Conservation (phyloP, 2,113 vertebrate genomes). For the Sylvicapra grimmia region DNA sequence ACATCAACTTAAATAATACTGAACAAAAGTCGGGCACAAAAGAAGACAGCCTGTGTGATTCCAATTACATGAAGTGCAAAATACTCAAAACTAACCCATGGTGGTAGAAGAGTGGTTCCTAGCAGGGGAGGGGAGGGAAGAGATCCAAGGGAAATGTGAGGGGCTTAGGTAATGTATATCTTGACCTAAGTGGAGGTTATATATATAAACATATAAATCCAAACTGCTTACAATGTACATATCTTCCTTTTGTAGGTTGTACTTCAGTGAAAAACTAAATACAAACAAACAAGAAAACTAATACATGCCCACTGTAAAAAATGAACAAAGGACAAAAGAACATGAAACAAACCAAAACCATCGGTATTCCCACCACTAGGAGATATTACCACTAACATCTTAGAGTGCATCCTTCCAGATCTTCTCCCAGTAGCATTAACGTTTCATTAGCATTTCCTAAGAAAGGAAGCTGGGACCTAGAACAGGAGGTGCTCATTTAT, state of each 20-base stretch:
- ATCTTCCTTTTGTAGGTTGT: neutral
- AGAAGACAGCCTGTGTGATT: neutral
- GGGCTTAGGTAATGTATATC: neutral
- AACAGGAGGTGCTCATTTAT: constrained; percentile 68
- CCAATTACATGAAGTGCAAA: neutral
- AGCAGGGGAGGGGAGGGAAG: neutral
- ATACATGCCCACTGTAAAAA: neutral
- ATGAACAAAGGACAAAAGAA: neutral
- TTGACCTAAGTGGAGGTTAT: neutral
- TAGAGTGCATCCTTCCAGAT: constrained; percentile 37
- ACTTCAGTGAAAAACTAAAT: neutral
- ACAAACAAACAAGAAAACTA: neutral
- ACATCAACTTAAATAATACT: neutral
- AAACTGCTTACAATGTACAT: neutral
- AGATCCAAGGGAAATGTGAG: neutral
- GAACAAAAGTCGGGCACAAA: neutral
- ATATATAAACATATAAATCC: neutral
- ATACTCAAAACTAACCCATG: neutral
- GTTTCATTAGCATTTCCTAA: constrained; percentile 64
- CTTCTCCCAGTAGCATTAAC: constrained; percentile 55
- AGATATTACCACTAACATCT: neutral
- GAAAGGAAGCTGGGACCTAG: constrained; percentile 47
- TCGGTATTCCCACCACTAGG: neutral
- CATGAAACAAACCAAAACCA: neutral
- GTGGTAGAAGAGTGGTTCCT: neutral